Percentiles rank a stretch among this genome's conserved stretches.
These are phyloP conservation scores for Corbicula japonica DNA, from an alignment of 2,888 invertebrate species.

Conservation along the genomic window DNA sequence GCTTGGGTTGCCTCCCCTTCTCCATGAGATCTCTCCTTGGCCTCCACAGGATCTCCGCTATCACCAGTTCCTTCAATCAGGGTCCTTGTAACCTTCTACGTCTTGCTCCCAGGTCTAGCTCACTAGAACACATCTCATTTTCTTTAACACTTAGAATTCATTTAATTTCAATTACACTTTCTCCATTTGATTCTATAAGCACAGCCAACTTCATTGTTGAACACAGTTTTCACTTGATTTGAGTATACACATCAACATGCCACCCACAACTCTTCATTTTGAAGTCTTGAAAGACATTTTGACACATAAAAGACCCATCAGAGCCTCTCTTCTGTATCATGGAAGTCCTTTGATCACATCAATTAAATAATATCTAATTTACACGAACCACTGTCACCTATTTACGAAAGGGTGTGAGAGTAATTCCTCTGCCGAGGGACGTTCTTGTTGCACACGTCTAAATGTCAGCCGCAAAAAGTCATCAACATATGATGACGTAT, in stretches of 20 bases:
- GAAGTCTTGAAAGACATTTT: constrained; percentile 12
- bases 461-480: constrained; percentile 84
- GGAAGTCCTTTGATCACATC: constrained; percentile 7
- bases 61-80: no score
- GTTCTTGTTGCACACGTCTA: constrained; percentile 74
- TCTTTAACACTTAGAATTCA: no score
- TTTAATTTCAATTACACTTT: no score
- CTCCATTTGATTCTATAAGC: background rate
- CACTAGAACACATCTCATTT: no score
- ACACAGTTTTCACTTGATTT: constrained; percentile 27
- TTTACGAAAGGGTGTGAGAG: constrained; percentile 66
- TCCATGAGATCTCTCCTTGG: no score
- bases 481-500: constrained; percentile 71
- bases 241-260: constrained; percentile 14
- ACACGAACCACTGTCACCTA: constrained; percentile 47
- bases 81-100: no score
- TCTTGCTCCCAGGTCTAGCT: no score
- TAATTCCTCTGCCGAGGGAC: constrained; percentile 83
- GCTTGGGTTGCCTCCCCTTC: no score
- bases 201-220: constrained; percentile 12
- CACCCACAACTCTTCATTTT: background rate
- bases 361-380: background rate
- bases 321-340: constrained; percentile 4
- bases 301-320: background rate
- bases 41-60: no score